Evolutionary conservation across 2,888 invertebrate species (phyloP), one percentile per base, ranked within the genome.

Genomic region (Carabus problematicus): DNA sequence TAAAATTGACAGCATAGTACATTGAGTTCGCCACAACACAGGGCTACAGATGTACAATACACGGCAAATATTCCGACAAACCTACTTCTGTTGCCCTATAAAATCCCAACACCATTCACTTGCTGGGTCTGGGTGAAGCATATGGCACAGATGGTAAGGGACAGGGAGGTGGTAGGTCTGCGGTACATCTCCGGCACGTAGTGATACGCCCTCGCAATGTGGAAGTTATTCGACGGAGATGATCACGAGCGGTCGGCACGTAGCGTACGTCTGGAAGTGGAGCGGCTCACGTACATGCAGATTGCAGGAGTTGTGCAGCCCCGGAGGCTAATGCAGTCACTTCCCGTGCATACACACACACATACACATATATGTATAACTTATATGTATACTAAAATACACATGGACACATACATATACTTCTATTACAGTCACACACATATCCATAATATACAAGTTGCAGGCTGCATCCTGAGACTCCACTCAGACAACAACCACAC

Each of bases 231-330:
- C 19, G 19, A 19, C 16, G 12, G 52, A 52, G 52, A 52, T 52
- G 52, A 52, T 52, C 52, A 52, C 19, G 52, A 18, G 52, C 52
- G 52, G 16, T 19, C 19, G 18, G 52, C 52, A 52, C 52, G 52
- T 52, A 16, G 18, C 4, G 11, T 1, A 8, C 52, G 52, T 52
- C 52, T 52, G 14, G 18, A 18, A 52, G 9, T 16, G 52, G 52
- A 52, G 19, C 52, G 19, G 8, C 52, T 52, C 52, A 52, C 52
- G 52, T 52, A 52, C 52, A 52, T 52, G 52, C 52, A 52, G 52
- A 52, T 52, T 52, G 52, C 52, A 52, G 16, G 52, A 52, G 52
- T 52, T 52, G 52, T 52, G 52, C 52, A 52, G 16, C 52, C 52
- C 52, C n/a, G 9, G 52, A 12, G 52, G 52, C 52, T 52, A 12